Conservation (phyloP, 1,140 invertebrate genomes). For the Mamestra configurata region DNA sequence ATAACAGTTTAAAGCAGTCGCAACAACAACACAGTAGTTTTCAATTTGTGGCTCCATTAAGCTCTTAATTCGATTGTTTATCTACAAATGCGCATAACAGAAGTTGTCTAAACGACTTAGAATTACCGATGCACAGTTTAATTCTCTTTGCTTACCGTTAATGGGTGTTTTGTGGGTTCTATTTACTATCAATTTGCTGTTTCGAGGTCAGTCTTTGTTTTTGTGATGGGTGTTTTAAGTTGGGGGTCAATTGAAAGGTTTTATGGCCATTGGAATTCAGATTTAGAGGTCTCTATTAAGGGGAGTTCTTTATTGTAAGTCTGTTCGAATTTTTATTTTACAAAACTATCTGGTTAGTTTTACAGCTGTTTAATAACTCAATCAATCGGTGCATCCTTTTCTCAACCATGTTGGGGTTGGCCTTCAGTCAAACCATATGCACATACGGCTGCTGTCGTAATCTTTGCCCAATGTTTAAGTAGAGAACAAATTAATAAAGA, state of each 20-base stretch:
- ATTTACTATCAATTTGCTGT: conserved; percentile 35
- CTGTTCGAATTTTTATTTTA: no score
- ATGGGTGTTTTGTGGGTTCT: conserved; percentile 28
- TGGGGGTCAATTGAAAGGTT: not conserved
- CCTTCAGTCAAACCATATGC: no score
- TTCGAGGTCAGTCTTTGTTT: conserved; percentile 19
- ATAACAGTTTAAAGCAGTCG: not conserved
- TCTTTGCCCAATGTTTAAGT: no score
- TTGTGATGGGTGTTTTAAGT: conserved; percentile 20
- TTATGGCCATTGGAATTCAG: not conserved
- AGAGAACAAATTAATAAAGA: not conserved
- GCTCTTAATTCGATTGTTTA: conserved; percentile 80
- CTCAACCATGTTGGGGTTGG: no score
- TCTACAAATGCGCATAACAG: conserved; percentile 62
- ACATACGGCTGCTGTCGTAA: no score
- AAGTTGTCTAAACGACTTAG: conserved; percentile 29
- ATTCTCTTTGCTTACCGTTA: conserved; percentile 23
- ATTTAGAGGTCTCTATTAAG: no score
- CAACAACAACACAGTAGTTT: conserved; percentile 58
- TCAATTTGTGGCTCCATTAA: conserved; percentile 74
- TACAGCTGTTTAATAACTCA: no score
- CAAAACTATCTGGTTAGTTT: no score
- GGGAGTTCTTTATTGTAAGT: no score
- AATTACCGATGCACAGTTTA: conserved; percentile 63
- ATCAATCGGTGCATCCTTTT: no score